These are phyloP conservation scores for Ammospiza caudacuta DNA, from an alignment of 2,113 vertebrate genomes.

Conservation along the genomic window DNA sequence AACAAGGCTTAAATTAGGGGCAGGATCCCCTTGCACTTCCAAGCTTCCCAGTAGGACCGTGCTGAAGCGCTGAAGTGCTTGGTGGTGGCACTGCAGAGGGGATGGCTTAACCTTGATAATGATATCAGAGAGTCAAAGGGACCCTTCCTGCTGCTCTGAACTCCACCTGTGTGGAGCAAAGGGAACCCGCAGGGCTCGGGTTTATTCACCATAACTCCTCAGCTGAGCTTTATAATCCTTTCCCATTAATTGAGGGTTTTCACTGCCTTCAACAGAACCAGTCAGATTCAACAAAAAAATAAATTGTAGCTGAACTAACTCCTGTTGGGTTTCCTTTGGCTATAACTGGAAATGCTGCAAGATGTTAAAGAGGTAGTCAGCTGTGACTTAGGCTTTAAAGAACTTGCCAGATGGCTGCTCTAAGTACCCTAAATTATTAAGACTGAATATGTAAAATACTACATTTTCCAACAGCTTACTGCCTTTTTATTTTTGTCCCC, in stretches of 20 bases:
- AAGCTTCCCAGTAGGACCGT: neutral
- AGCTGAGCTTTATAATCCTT: neutral
- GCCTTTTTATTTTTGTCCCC: neutral
- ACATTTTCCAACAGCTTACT: neutral
- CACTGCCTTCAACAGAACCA: neutral
- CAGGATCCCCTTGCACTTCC: slow-evolving; percentile 6
- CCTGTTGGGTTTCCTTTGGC: neutral
- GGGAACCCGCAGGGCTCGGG: neutral
- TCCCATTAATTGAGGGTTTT: neutral
- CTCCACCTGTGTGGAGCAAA: neutral
- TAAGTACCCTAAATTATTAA: slow-evolving; percentile 28
- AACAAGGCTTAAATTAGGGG: neutral
- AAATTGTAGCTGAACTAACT: neutral
- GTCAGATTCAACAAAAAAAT: neutral
- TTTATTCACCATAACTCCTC: slow-evolving; percentile 1
- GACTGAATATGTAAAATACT: neutral
- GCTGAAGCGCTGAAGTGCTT: neutral
- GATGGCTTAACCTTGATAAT: neutral
- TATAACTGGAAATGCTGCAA: neutral
- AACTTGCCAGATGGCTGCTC: neutral
- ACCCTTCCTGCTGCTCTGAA: neutral
- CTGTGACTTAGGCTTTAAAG: slow-evolving; percentile 3
- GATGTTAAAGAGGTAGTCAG: neutral
- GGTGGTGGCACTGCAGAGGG: neutral
- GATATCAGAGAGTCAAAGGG: neutral